Percentiles rank a stretch among this genome's conserved stretches.
Conservation (phyloP, 2,113 vertebrate species). For the Falcunculus frontatus region DNA sequence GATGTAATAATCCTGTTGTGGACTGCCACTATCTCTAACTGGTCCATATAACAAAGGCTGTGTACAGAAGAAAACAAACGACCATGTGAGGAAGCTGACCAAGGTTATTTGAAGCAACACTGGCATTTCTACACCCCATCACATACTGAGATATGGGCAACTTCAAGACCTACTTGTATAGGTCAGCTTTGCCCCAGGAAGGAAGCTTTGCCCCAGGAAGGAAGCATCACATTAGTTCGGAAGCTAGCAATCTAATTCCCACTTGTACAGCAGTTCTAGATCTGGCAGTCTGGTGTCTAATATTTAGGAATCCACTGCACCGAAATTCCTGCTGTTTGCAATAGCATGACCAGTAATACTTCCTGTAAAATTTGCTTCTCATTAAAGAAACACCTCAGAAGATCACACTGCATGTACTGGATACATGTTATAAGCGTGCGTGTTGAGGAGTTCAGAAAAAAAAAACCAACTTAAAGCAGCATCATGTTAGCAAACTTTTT, state of each 20-base stretch:
- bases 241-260: not conserved
- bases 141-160: not conserved
- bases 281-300: not conserved
- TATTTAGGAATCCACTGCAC: not conserved
- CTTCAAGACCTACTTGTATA: not conserved
- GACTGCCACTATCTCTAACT: not conserved
- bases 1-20: not conserved
- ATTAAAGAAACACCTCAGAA: not conserved
- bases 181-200: not conserved
- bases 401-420: not conserved
- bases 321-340: not conserved
- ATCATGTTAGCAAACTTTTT: not conserved
- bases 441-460: not conserved
- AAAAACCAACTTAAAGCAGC: not conserved
- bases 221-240: not conserved
- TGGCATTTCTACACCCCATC: not conserved
- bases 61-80: not conserved
- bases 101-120: not conserved
- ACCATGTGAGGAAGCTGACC: not conserved
- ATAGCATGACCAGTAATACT: not conserved
- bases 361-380: not conserved
- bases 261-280: not conserved
- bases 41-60: not conserved
- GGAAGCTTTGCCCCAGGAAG: not conserved
- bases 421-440: not conserved